phyloP scores from a whole-genome alignment of 2,888 invertebrate species.

The Eilema sororculum region DNA sequence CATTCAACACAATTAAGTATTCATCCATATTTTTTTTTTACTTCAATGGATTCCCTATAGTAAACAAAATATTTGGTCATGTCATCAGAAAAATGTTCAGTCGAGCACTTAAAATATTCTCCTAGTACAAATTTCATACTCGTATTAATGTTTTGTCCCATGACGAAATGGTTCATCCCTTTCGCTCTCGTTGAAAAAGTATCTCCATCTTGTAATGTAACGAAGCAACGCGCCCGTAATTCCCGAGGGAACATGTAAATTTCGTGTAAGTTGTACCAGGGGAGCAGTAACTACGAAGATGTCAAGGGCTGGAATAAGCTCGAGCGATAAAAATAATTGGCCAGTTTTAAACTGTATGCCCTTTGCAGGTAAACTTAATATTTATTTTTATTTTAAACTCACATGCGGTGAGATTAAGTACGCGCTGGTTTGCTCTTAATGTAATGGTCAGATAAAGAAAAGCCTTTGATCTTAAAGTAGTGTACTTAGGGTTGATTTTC shows the following conservation, averaged over 20 bases:
- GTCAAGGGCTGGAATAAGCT: constrained; percentile 35
- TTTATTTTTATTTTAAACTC: constrained; percentile 62
- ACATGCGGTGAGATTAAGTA: constrained; percentile 57
- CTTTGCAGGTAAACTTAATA: constrained; percentile 59
- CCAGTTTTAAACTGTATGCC: constrained; percentile 52
- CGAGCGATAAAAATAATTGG: constrained; percentile 66
- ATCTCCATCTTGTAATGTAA: constrained; percentile 4
- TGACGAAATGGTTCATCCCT: not conserved
- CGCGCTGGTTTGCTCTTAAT: constrained; percentile 42
- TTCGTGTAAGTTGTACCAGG: constrained; percentile 79
- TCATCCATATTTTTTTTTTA: constrained; percentile 25
- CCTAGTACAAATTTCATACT: not conserved
- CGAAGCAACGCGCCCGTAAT: constrained; percentile 47
- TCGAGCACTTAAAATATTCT: not conserved
- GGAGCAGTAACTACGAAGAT: constrained; percentile 59
- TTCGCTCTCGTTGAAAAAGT: not conserved
- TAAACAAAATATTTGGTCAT: not conserved
- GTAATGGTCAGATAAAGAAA: constrained; percentile 53
- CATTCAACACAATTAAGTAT: constrained; percentile 24
- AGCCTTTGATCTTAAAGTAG: constrained; percentile 55
- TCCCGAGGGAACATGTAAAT: constrained; percentile 80
- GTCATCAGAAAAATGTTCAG: not conserved
- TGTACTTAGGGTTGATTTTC: constrained; percentile 28
- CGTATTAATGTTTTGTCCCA: not conserved
- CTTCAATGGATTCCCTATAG: constrained; percentile 18